Percentiles rank a stretch among this genome's conserved stretches.
Conservation (phyloP, 2,113 vertebrate genomes). For the Neodontobutis hainanensis region DNA sequence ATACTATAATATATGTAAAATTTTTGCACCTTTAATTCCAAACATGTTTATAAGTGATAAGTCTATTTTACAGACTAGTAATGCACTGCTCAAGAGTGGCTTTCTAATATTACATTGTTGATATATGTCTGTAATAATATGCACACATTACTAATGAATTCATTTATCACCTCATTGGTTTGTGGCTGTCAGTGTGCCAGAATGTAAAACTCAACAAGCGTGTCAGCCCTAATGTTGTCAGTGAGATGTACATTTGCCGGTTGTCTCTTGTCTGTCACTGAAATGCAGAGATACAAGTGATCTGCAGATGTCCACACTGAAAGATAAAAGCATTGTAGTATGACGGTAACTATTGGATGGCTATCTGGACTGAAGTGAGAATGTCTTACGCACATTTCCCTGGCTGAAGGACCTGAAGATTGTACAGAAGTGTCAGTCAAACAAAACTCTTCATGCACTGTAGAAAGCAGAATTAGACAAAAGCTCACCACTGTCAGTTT, state of each 20-base stretch:
- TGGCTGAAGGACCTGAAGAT: slow-evolving; percentile 14
- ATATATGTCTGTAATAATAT: background rate
- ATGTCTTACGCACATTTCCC: slow-evolving; percentile 40
- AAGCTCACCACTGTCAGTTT: slow-evolving; percentile 12
- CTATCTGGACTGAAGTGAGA: slow-evolving; percentile 38
- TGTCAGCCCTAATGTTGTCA: slow-evolving; percentile 6
- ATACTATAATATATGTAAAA: no score
- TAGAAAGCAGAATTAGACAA: slow-evolving; percentile 14
- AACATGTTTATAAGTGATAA: no score
- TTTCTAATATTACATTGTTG: no score
- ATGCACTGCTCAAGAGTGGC: no score
- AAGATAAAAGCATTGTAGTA: slow-evolving; percentile 24
- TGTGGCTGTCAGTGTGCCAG: background rate
- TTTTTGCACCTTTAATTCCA: no score
- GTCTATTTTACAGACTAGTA: no score
- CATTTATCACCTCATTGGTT: background rate
- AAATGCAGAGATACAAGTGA: slow-evolving; percentile 17
- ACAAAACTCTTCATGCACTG: slow-evolving; percentile 18
- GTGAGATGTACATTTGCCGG: slow-evolving; percentile 21
- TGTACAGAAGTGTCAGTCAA: slow-evolving; percentile 48
- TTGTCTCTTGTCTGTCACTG: slow-evolving; percentile 5
- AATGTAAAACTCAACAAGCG: background rate
- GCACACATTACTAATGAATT: background rate
- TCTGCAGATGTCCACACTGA: slow-evolving; percentile 19
- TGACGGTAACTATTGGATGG: slow-evolving; percentile 9